A percentile compares a stretch with the other conserved stretches of the same genome.
phyloP scores from a whole-genome alignment of 2,888 invertebrate genomes.

The Plebejus melissa region DNA sequence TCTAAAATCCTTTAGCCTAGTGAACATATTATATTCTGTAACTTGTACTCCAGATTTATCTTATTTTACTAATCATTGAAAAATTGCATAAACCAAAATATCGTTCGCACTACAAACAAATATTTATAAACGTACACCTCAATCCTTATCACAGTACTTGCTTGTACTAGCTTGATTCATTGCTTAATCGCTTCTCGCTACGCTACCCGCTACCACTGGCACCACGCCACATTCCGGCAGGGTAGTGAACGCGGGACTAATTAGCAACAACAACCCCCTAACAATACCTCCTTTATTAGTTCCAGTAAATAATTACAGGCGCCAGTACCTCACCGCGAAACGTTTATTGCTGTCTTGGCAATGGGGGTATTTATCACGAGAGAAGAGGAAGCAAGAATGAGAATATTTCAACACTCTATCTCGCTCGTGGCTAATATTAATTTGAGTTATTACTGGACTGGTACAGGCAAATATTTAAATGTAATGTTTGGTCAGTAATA shows the following conservation, averaged over 20 bases:
- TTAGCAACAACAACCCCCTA: slow-evolving; percentile 6
- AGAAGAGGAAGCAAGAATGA: neutral
- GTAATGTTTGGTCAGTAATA: too few species aligned
- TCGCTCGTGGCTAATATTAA: neutral
- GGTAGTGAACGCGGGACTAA: neutral
- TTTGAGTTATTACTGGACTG: neutral
- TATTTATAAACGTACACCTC: too few species aligned
- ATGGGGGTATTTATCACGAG: neutral
- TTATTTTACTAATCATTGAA: too few species aligned
- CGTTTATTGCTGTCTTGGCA: slow-evolving; percentile 6
- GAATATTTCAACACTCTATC: neutral
- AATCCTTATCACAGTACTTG: too few species aligned
- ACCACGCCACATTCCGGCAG: neutral
- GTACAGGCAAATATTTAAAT: neutral
- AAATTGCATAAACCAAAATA: too few species aligned
- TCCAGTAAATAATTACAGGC: slow-evolving; percentile 6
- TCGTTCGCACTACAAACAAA: too few species aligned
- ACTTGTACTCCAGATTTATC: too few species aligned
- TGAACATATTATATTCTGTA: too few species aligned
- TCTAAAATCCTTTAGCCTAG: too few species aligned
- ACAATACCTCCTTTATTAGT: slow-evolving; percentile 13
- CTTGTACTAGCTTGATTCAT: too few species aligned
- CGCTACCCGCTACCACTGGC: neutral
- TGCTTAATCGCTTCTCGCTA: neutral
- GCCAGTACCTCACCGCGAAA: slow-evolving; percentile 10